Evolutionary conservation across 2,113 vertebrate species (phyloP), one percentile per base, ranked within the genome.

Genomic region (Malaclemys terrapin): DNA sequence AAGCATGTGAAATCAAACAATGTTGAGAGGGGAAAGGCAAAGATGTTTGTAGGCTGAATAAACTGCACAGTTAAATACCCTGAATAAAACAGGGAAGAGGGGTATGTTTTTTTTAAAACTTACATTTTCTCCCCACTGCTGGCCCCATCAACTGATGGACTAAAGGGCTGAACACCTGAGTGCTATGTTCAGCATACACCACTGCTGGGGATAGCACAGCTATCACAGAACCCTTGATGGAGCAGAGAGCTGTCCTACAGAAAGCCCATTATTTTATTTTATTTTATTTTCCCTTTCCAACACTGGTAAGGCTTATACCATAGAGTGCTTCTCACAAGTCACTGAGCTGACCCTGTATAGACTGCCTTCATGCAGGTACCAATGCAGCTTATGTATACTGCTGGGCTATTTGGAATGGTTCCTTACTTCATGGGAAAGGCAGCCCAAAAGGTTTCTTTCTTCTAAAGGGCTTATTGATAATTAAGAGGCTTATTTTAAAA

Each of bases 121-220:
- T 76, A 27, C 4, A 27, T 42, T 12, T 2, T 47, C 6, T 82
- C 5, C 11, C 25, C n/a, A 25, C 69, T 84, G 22, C 8, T 80
- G 31, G 89, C 14, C 13, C 8, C 22, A 27, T 78, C 38, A 45
- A 22, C 12, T 47, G 29, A 20, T 27, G 53, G 10, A 78, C 35
- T 1, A 4, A 89, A 82, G n/a, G 90, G 81, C 3, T 6, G 2
- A 2, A 9, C 31, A 69, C 1, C 5, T 87, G 94, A 93, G 57
- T 1, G 19, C 38, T 24, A 94, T 1, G 6, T 31, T 20, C n/a
- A 69, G 31, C 5, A 52, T 79, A 45, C 1, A 1, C 56, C 25
- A 82, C 0, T 2, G 22, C 25, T 65, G 31, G 69, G 38, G 2
- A 8, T 6, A 82, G 88, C 0, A 0, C 5, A 49, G 59, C 10